Base-by-base conservation (phyloP, 1,140 invertebrate species). In the Harlomillsia oculata region DNA sequence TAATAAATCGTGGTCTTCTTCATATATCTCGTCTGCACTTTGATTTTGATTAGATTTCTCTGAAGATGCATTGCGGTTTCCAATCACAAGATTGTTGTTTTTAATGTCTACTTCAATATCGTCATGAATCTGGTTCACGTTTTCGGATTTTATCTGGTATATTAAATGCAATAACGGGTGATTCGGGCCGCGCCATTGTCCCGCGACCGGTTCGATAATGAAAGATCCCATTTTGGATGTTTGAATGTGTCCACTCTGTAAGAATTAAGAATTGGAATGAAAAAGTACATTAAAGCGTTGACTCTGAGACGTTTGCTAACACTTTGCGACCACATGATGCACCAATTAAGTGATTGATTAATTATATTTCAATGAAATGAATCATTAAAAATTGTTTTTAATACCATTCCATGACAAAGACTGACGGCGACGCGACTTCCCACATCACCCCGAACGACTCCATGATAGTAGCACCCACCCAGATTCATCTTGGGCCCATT, bases 351-450 rank as follows among this genome's bases (percentile, higher is more conserved):
- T 20, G 3, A 30, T 18, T 29, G 13, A 49, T 30, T 30, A 5
- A 30, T 30, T 13, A 6, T 21, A 3, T 30, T 36, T 18, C 6
- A 32, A 30, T 30, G 2, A 2, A 3, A 11, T 50, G 20, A 28
- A 50, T 5, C 23, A 32, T 32, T 14, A 45, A 30, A 18, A 62
- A 37, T 23, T 5, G 36, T 11, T 30, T 28, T 46, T 80, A 79
- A 81, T 67, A 84, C 84, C 82, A 86, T 84, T 70, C 84, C 84
- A 66, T 84, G 77, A 70, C 84, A 87, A 37, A 86, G 75, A 56
- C 77, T 83, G 60, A 87, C 80, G 21, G 79, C 77, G 20, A 86
- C 82, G 25, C 70, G 70, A 9, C 82, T 84, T 54, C 72, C 68
- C 20, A 72, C 69, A 69, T 85, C 82, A n/a, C 79, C 82, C 44